phyloP scores from a whole-genome alignment of 2,888 invertebrate genomes.

The Drosophila koepferae region DNA sequence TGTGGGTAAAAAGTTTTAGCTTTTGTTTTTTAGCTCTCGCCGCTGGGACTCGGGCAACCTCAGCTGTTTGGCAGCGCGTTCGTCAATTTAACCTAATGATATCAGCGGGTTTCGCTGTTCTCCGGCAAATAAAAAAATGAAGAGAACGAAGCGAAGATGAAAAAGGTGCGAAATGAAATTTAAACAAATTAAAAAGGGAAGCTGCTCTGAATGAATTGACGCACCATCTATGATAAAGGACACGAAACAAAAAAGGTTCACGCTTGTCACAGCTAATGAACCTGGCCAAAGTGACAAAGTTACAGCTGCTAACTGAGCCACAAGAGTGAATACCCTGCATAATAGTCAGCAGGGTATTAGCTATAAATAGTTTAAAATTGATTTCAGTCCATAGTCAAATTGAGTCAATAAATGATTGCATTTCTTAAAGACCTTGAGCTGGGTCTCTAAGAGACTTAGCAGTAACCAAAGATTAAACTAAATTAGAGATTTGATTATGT shows the following conservation, averaged over 20 bases:
- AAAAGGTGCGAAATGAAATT: constrained; percentile 79
- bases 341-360: background rate
- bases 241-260: constrained; percentile 46
- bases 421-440: background rate
- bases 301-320: constrained; percentile 48
- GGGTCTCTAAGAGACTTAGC: background rate
- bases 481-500: too few relatives aligned
- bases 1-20: constrained; percentile 44
- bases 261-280: constrained; percentile 71
- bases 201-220: constrained; percentile 48
- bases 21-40: constrained; percentile 62
- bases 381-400: background rate
- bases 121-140: background rate
- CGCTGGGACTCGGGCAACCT: constrained; percentile 51
- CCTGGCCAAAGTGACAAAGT: constrained; percentile 60
- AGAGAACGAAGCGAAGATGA: constrained; percentile 4
- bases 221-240: constrained; percentile 42
- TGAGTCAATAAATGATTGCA: background rate
- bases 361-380: background rate
- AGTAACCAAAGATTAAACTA: background rate
- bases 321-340: constrained; percentile 7
- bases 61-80: constrained; percentile 72
- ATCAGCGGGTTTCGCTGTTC: constrained; percentile 50
- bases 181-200: constrained; percentile 77
- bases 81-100: constrained; percentile 78